phyloP scores from a whole-genome alignment of 2,113 vertebrate species.

The Hippocampus zosterae region DNA sequence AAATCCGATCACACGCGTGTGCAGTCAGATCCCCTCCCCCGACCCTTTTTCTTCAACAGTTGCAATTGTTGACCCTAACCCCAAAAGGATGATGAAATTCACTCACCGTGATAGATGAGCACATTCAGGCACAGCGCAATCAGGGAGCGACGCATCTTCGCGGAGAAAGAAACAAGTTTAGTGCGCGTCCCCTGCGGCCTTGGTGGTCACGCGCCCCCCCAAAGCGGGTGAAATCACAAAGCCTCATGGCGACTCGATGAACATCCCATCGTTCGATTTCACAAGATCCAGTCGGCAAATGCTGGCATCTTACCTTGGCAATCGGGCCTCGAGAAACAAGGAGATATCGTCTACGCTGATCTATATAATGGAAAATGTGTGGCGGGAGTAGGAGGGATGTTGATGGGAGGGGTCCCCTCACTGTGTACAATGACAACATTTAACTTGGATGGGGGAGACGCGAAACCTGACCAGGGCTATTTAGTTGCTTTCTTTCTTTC shows the following conservation, averaged over 20 bases:
- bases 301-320: slow-evolving; percentile 15
- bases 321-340: neutral
- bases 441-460: slow-evolving; percentile 17
- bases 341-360: no score
- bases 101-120: slow-evolving; percentile 33
- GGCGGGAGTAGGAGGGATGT: slow-evolving; percentile 2
- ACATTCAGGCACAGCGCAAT: slow-evolving; percentile 23
- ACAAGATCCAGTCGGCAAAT: no score
- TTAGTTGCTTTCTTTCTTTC: neutral
- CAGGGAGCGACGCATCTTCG: slow-evolving; percentile 23
- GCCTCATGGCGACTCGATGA: no score
- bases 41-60: no score
- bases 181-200: no score
- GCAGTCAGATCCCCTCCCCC: no score
- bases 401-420: slow-evolving; percentile 7
- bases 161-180: neutral
- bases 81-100: neutral
- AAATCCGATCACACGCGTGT: no score
- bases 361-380: neutral
- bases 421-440: slow-evolving; percentile 41
- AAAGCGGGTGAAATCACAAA: no score
- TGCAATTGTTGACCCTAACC: neutral
- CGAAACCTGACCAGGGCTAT: neutral
- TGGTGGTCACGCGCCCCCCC: no score
- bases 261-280: no score